phyloP scores from a whole-genome alignment of 2,797 vertebrate genomes.

The Crax fasciolata region DNA sequence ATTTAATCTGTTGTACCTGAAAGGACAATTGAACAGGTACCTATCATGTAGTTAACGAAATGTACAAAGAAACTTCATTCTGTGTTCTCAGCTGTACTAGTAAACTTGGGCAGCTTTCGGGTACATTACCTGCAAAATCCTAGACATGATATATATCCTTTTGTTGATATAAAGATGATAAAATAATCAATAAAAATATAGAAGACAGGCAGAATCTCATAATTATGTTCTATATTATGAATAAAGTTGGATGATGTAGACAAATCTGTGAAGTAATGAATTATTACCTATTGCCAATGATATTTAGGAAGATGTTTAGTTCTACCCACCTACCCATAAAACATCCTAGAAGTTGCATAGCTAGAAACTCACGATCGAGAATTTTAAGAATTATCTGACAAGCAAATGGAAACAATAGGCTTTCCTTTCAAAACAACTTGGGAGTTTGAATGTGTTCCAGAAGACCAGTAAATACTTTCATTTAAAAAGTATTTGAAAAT shows the following conservation, averaged over 20 bases:
- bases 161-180: slow-evolving; percentile 72
- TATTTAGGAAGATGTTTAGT: slow-evolving; percentile 47
- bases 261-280: slow-evolving; percentile 39
- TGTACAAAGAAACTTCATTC: slow-evolving; percentile 58
- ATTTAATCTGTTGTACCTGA: slow-evolving; percentile 67
- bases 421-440: slow-evolving; percentile 8
- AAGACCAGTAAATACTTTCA: slow-evolving; percentile 31
- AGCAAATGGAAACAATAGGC: slow-evolving; percentile 40
- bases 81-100: slow-evolving; percentile 57
- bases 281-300: slow-evolving; percentile 46
- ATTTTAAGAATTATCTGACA: slow-evolving; percentile 41
- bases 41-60: slow-evolving; percentile 54
- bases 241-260: slow-evolving; percentile 55
- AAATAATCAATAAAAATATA: slow-evolving; percentile 75
- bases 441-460: slow-evolving; percentile 2
- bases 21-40: slow-evolving; percentile 54
- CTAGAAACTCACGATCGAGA: slow-evolving; percentile 60
- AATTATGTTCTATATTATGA: slow-evolving; percentile 62
- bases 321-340: slow-evolving; percentile 60
- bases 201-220: slow-evolving; percentile 65
- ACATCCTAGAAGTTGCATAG: slow-evolving; percentile 65
- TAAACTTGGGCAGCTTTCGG: slow-evolving; percentile 62
- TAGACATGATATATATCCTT: slow-evolving; percentile 69
- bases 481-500: background rate
- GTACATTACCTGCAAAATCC: slow-evolving; percentile 67